Conservation (phyloP, 2,113 vertebrate species). For the Monopterus albus region DNA sequence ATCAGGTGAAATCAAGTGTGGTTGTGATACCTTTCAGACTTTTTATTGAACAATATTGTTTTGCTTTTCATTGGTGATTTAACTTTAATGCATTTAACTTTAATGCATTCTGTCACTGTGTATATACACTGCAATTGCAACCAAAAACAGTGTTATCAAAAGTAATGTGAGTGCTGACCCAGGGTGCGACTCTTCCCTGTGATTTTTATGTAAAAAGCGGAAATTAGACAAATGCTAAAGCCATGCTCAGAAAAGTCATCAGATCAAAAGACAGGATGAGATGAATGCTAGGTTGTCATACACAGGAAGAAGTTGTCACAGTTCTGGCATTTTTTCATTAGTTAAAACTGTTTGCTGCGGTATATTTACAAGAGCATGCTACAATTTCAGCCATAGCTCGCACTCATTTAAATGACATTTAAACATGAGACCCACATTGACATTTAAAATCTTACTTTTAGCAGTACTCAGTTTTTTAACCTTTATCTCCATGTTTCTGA, state of each 20-base stretch:
- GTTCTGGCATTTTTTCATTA: conserved; percentile 30
- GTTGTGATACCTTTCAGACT: not conserved
- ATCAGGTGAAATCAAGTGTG: conserved; percentile 18
- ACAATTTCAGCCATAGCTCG: not conserved
- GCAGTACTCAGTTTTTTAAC: conserved; percentile 5
- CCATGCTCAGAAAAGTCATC: not conserved
- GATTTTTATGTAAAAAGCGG: not conserved
- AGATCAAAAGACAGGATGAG: conserved; percentile 2
- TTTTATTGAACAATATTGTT: conserved; percentile 22
- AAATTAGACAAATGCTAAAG: not conserved
- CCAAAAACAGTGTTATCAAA: not conserved
- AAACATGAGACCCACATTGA: conserved; percentile 2
- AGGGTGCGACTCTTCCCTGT: not conserved
- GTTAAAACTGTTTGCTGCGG: conserved; percentile 19
- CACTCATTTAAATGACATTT: conserved; percentile 8
- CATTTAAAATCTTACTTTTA: conserved; percentile 21
- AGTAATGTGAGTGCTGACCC: not conserved
- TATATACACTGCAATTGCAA: not conserved
- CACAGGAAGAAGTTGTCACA: conserved; percentile 31
- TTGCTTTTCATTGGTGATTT: not conserved
- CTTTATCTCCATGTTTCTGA: conserved; percentile 1
- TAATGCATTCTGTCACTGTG: not conserved
- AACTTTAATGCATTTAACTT: not conserved
- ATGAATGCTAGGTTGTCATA: conserved; percentile 12
- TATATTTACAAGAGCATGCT: not conserved